Conservation (phyloP, 1,140 invertebrate species). For the Drosophila lacertosa region DNA sequence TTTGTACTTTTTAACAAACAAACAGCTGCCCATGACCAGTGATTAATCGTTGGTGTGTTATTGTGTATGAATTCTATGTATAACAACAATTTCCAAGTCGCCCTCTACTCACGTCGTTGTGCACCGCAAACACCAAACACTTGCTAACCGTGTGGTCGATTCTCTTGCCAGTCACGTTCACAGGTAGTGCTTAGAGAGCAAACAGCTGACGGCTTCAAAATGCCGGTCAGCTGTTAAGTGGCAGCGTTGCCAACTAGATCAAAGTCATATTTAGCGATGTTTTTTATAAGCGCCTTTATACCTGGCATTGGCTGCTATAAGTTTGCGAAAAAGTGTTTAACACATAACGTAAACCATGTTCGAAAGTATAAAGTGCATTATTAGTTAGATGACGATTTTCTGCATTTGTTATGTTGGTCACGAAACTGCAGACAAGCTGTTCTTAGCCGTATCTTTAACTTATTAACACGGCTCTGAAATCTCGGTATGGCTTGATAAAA, state of each 20-base stretch:
- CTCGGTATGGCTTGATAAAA: no score
- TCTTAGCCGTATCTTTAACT: no score
- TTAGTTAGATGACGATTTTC: no score
- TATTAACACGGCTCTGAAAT: no score
- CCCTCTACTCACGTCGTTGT: constrained; percentile 61
- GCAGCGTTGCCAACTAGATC: constrained; percentile 29
- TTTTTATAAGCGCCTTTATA: background rate
- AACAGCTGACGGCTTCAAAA: constrained; percentile 40
- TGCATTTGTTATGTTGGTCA: no score
- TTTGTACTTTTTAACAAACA: constrained; percentile 22
- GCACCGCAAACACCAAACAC: constrained; percentile 17
- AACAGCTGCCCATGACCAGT: constrained; percentile 57
- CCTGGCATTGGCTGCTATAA: no score
- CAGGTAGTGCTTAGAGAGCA: constrained; percentile 16
- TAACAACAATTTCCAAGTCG: constrained; percentile 37
- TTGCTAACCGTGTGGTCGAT: constrained; percentile 8
- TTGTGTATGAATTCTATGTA: constrained; percentile 30
- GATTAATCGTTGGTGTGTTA: constrained; percentile 60
- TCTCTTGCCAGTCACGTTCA: constrained; percentile 50
- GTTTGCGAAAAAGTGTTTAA: no score
- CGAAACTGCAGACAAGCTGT: no score
- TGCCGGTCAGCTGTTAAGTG: constrained; percentile 41
- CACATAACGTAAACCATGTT: no score
- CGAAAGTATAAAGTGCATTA: no score
- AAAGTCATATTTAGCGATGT: constrained; percentile 4